A percentile compares a stretch with the other conserved stretches of the same genome.
Evolutionary conservation across 2,113 vertebrate genomes (phyloP).

Genomic region (Cynoglossus semilaevis): DNA sequence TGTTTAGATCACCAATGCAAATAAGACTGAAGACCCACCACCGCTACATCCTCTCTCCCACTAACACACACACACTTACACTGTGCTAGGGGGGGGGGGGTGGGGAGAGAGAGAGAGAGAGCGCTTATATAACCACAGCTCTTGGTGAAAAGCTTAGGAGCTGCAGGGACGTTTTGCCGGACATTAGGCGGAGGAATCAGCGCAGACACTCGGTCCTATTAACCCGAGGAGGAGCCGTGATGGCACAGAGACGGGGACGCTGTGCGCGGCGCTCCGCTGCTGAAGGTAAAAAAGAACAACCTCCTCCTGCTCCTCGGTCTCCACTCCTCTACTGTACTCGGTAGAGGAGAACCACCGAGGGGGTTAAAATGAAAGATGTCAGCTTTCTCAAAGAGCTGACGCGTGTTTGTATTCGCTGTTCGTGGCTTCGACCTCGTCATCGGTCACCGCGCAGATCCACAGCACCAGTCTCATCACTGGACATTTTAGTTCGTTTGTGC

Average conservation of each 20-base stretch:
- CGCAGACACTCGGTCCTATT: conserved; percentile 8
- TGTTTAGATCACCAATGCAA: conserved; percentile 68
- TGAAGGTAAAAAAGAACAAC: conserved; percentile 51
- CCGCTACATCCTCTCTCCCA: conserved; percentile 5
- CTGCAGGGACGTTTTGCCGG: conserved; percentile 37
- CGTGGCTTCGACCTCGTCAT: neutral
- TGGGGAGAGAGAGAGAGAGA: conserved; percentile 23
- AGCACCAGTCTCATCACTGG: neutral
- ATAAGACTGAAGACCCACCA: conserved; percentile 44
- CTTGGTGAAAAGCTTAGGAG: conserved; percentile 49
- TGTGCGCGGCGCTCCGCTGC: neutral
- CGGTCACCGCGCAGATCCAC: neutral
- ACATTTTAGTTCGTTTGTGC: neutral
- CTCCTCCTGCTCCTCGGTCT: neutral
- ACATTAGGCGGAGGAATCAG: conserved; percentile 27
- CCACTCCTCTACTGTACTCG: conserved; percentile 46
- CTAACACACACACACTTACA: conserved; percentile 17
- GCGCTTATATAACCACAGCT: conserved; percentile 66
- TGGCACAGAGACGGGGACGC: conserved; percentile 4
- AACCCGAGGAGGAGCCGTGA: conserved; percentile 2
- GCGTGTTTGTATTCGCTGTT: conserved; percentile 33
- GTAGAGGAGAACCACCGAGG: conserved; percentile 24
- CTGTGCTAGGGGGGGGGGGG: conserved; percentile 19
- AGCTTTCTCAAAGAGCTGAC: conserved; percentile 43
- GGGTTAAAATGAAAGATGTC: conserved; percentile 62